Conservation (phyloP, 2,797 vertebrate genomes). For the Ctenopoma kingsleyae region DNA sequence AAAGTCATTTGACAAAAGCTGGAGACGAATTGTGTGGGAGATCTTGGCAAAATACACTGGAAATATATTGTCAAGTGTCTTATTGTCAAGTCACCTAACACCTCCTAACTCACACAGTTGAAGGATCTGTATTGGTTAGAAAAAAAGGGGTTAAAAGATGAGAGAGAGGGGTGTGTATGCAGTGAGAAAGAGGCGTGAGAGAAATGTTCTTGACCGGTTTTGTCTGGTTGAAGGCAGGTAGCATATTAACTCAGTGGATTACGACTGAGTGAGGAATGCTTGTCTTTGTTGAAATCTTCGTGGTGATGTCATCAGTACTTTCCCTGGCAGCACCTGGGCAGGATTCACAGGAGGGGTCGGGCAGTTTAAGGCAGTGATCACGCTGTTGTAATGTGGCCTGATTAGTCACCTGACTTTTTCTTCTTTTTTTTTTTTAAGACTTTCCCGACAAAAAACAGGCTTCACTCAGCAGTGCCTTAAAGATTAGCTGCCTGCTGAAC, state of each 20-base stretch:
- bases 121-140: neutral
- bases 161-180: neutral
- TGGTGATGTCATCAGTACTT: conserved; percentile 76
- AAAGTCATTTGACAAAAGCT: conserved; percentile 46
- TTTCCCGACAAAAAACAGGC: conserved; percentile 57
- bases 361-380: conserved; percentile 9
- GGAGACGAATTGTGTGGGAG: conserved; percentile 50
- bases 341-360: conserved; percentile 22
- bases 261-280: conserved; percentile 65
- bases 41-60: conserved; percentile 58
- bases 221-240: conserved; percentile 53
- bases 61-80: conserved; percentile 62
- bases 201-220: conserved; percentile 52
- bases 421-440: conserved; percentile 2
- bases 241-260: conserved; percentile 63
- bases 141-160: conserved; percentile 12
- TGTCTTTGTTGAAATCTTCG: conserved; percentile 61
- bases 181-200: conserved; percentile 16
- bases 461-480: conserved; percentile 55
- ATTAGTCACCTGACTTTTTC: conserved; percentile 76
- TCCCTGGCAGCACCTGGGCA: conserved; percentile 75
- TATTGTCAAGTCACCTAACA: conserved; percentile 55
- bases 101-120: conserved; percentile 29
- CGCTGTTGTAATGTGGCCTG: conserved; percentile 62
- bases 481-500: conserved; percentile 68